Evolutionary conservation across 2,797 vertebrate genomes (phyloP).

Genomic region (Saxicola maurus): DNA sequence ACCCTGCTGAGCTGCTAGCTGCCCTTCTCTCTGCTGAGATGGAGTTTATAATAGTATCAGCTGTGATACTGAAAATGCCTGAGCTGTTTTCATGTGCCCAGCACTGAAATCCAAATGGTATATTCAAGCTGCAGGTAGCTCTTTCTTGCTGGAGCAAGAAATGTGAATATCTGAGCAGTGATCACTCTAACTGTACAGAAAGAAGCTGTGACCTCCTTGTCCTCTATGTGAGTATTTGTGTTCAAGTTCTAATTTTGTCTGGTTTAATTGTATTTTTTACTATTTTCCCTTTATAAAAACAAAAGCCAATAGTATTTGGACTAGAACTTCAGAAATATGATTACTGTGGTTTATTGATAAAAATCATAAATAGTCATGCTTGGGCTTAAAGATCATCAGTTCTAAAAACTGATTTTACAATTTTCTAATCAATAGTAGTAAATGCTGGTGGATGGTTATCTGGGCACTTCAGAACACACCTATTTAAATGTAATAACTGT

Average conservation of each 20-base stretch:
- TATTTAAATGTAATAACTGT: background rate
- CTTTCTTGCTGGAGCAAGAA: background rate
- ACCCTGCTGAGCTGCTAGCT: background rate
- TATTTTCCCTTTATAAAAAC: background rate
- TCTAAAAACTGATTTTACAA: conserved; percentile 35
- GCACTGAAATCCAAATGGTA: background rate
- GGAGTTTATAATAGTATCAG: background rate
- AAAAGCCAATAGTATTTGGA: background rate
- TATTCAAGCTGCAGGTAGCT: background rate
- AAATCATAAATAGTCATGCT: background rate
- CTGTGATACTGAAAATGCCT: background rate
- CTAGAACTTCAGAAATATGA: background rate
- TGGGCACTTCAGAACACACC: background rate
- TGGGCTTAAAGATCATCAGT: background rate
- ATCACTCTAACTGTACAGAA: background rate
- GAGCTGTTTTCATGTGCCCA: background rate
- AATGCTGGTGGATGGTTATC: background rate
- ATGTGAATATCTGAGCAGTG: background rate
- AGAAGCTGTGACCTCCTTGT: background rate
- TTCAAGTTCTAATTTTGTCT: background rate
- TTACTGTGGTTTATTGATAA: conserved; percentile 33
- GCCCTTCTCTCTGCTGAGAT: background rate
- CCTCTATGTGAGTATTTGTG: background rate
- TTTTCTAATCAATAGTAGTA: conserved; percentile 34
- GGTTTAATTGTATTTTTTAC: background rate